Evolutionary conservation across 2,888 invertebrate genomes (phyloP), one percentile per base, ranked within the genome.

Genomic region (Drosophila paracracens): DNA sequence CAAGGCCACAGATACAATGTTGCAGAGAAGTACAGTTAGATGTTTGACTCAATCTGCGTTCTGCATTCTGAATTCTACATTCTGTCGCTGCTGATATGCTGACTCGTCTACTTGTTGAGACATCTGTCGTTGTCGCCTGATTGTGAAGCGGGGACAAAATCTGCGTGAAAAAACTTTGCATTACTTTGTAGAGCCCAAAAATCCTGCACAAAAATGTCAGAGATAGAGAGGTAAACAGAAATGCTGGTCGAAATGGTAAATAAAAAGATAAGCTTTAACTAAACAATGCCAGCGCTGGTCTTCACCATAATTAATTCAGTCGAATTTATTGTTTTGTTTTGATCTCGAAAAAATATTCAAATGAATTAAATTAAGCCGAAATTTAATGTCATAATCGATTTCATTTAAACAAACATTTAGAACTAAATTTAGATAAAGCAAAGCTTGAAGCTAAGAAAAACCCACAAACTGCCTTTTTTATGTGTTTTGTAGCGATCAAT

Each of bases 81-180:
- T 64, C 51, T 72, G 52, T 29, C 25, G 7, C 29, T 46, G 36
- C 57, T 60, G 43, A 25, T 46, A 25, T 33, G 52, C 46, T 27
- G 53, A 46, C 62, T 69, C 59, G 36, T 57, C 67, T 38, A 38
- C 35, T 61, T 77, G 75, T 67, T 81, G 78, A 77, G 75, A 80
- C 80, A 80, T 77, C 69, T 80, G 77, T 77, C 81, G 79, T 66
- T 67, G 71, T 69, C 71, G 71, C 71, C 71, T 69, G 77, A 71
- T 80, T 79, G 79, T 79, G 75, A 46, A 72, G 53, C 60, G 60
- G 54, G 31, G 25, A 4, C 25, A 25, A 46, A 25, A 16, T 25
- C 46, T 46, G 16, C 2, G 8, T 25, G 25, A 16, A 46, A 46
- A 46, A 46, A 25, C 46, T 16, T 8, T 46, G 8, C 16, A 2